Conservation (phyloP, 2,888 invertebrate genomes). For the Urechis unicinctus region DNA sequence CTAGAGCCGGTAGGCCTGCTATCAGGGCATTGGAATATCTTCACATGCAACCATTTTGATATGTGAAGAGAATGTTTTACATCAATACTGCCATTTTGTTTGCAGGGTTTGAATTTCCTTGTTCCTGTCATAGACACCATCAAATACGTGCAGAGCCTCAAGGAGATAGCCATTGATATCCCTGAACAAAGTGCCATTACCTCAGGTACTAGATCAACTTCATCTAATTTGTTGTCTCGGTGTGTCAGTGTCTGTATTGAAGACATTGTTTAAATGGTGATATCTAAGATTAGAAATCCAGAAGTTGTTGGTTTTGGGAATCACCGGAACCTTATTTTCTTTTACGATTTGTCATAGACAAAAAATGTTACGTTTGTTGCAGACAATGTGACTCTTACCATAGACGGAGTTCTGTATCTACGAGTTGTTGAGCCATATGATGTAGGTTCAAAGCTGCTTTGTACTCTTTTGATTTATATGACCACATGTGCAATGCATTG, state of each 20-base stretch:
- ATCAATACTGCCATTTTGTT: neutral
- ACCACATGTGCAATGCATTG: neutral
- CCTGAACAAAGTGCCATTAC: conserved; percentile 98
- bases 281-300: too few species aligned
- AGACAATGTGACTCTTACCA: conserved; percentile 93
- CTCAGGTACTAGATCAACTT: too few species aligned
- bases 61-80: neutral
- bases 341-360: neutral
- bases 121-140: conserved; percentile 87
- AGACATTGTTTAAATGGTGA: too few species aligned
- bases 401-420: conserved; percentile 95
- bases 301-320: neutral
- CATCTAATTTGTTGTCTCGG: too few species aligned
- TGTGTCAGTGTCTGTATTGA: too few species aligned
- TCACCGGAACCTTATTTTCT: neutral
- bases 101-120: conserved; percentile 77
- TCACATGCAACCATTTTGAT: neutral
- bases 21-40: neutral
- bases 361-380: conserved; percentile 22
- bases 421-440: conserved; percentile 88
- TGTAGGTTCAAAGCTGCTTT: conserved; percentile 27
- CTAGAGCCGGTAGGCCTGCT: conserved; percentile 74
- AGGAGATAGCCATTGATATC: conserved; percentile 98
- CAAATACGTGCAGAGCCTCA: conserved; percentile 95
- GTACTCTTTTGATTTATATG: neutral